Base-by-base conservation (phyloP, 2,888 invertebrate genomes). In the Entomobrya multifasciata region DNA sequence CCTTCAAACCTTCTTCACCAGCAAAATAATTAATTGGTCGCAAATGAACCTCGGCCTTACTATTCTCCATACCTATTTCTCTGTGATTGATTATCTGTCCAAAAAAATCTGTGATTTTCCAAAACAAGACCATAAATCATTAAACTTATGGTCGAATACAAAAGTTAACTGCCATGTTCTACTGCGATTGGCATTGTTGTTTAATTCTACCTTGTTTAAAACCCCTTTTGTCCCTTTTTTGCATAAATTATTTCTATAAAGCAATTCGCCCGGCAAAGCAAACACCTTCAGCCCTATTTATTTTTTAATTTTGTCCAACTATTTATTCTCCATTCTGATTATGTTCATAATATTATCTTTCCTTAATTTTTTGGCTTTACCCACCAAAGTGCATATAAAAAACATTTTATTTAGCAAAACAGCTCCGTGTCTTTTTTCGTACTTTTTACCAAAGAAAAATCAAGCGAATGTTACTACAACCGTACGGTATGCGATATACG, bases 401-500 rank as follows among this genome's bases (percentile, higher is more conserved):
- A 25, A 25, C 47, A 76, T 55, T 20, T 5, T 20, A 47, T 67
- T 55, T 76, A 76, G 74, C 74, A 76, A 76, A 36, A 55, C 74
- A 76, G 74, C 74, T 76, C 74, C 74, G 74, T 55, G 74, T 76
- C 74, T 55, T 76, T 76, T 76, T 76, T 76, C 52, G 52, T 76
- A 55, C 25, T 55, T 52, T n/a, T n/a, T n/a, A n/a, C n/a, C n/a
- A n/a, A n/a, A n/a, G n/a, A n/a, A n/a, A n/a, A 30, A 52, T 13
- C 49, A 74, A 4, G 36, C 36, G 36, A 36, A 36, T 74, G 52
- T n/a, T 52, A 36, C 8, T 36, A 36, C 36, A n/a, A 74, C 72
- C 72, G 72, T 76, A 72, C 49, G 72, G 49, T 76, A 76, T 76
- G 36, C 74, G 52, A 55, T 20, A 76, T 76, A 76, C 74, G 74